These are phyloP conservation scores for Lycaena phlaeas DNA, from an alignment of 2,888 invertebrate species.

Conservation along the genomic window DNA sequence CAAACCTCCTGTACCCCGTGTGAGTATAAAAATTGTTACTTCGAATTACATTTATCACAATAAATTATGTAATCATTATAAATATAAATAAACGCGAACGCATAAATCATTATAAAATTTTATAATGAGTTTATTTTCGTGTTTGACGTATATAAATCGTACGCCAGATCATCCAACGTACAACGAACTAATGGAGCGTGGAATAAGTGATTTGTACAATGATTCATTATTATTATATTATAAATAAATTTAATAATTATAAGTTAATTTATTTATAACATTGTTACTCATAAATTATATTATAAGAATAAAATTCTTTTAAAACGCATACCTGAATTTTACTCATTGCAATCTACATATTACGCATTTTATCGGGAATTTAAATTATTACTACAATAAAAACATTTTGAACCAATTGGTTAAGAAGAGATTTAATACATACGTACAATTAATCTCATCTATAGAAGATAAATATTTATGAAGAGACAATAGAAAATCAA, in stretches of 20 bases:
- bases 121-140: conserved; percentile 7
- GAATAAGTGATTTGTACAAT: not conserved
- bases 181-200: conserved; percentile 1
- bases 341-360: too few species aligned
- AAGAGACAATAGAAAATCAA: too few species aligned
- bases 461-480: too few species aligned
- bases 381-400: too few species aligned
- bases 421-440: too few species aligned
- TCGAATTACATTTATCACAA: not conserved
- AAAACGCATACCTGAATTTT: too few species aligned
- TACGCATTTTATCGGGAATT: too few species aligned
- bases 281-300: too few species aligned
- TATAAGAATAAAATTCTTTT: too few species aligned
- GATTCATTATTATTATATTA: conserved; percentile 5
- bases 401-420: too few species aligned
- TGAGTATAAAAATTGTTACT: conserved; percentile 23
- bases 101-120: not conserved
- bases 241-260: not conserved
- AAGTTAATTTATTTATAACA: not conserved
- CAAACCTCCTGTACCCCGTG: conserved; percentile 32
- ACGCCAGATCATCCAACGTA: conserved; percentile 5
- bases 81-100: not conserved
- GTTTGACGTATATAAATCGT: conserved; percentile 5
- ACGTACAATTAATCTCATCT: too few species aligned
- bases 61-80: conserved; percentile 4